Evolutionary conservation across 2,797 vertebrate genomes (phyloP).

Genomic region (Sphenodon punctatus): DNA sequence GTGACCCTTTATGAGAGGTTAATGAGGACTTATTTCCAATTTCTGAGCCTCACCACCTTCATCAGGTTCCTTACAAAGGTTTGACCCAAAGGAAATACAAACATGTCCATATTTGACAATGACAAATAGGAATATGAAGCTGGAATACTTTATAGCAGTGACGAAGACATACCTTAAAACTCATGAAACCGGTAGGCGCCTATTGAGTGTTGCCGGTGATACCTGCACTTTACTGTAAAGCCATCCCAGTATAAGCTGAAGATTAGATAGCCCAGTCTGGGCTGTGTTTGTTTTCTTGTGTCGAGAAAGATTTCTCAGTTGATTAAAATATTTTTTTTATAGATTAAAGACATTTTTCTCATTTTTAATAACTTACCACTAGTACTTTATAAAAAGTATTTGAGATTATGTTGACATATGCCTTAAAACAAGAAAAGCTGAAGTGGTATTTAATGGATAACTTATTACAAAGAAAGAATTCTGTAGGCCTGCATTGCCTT

Average conservation of each 20-base stretch:
- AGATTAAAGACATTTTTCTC: slow-evolving; percentile 83
- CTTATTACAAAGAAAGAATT: slow-evolving; percentile 73
- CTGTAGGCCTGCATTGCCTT: slow-evolving; percentile 37
- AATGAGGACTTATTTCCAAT: not conserved
- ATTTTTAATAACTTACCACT: slow-evolving; percentile 82
- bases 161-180: slow-evolving; percentile 9
- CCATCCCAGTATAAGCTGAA: slow-evolving; percentile 3
- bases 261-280: slow-evolving; percentile 55
- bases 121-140: slow-evolving; percentile 43
- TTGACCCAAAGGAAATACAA: slow-evolving; percentile 4
- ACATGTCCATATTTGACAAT: not conserved
- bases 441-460: slow-evolving; percentile 73
- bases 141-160: slow-evolving; percentile 23
- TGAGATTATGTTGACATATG: slow-evolving; percentile 71
- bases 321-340: slow-evolving; percentile 68
- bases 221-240: slow-evolving; percentile 22
- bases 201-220: not conserved
- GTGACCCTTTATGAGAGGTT: not conserved
- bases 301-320: slow-evolving; percentile 59
- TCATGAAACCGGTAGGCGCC: not conserved
- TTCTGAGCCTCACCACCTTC: not conserved
- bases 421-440: slow-evolving; percentile 67
- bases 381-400: slow-evolving; percentile 75
- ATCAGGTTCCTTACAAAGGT: not conserved
- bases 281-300: slow-evolving; percentile 53